Percentiles rank a stretch among this genome's conserved stretches.
phyloP scores from a whole-genome alignment of 2,888 invertebrate species.

The Mythimna impura region DNA sequence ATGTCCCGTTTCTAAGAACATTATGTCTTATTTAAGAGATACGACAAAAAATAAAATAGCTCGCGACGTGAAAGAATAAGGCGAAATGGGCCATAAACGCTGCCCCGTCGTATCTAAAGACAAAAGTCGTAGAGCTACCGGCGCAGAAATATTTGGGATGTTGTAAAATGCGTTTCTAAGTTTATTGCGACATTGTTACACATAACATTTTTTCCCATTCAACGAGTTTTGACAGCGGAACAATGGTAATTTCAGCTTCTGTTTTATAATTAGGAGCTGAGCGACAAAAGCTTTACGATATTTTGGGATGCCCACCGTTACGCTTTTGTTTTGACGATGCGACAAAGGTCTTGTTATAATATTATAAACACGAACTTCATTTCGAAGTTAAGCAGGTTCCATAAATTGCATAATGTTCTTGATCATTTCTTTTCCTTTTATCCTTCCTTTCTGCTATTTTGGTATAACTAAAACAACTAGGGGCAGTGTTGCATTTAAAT shows the following conservation, averaged over 20 bases:
- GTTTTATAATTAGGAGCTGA: slow-evolving; percentile 79
- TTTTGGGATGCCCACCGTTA: slow-evolving; percentile 65
- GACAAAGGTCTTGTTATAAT: slow-evolving; percentile 59
- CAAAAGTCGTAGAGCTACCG: slow-evolving; percentile 86
- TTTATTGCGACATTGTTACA: slow-evolving; percentile 88
- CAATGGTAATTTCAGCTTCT: slow-evolving; percentile 85
- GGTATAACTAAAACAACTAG: neutral
- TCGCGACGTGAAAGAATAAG: slow-evolving; percentile 83
- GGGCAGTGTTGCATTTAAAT: slow-evolving; percentile 36
- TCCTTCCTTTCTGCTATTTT: slow-evolving; percentile 25
- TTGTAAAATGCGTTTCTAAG: slow-evolving; percentile 81
- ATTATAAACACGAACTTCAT: slow-evolving; percentile 55
- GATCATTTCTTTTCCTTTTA: slow-evolving; percentile 35
- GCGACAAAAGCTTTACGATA: slow-evolving; percentile 73
- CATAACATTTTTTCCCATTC: slow-evolving; percentile 80
- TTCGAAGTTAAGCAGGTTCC: slow-evolving; percentile 34
- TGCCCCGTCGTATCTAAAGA: slow-evolving; percentile 76
- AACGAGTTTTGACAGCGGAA: slow-evolving; percentile 82
- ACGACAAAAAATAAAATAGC: slow-evolving; percentile 86
- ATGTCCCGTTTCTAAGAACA: slow-evolving; percentile 89
- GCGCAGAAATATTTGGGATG: slow-evolving; percentile 84
- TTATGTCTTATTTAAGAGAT: slow-evolving; percentile 89
- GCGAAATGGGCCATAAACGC: slow-evolving; percentile 86
- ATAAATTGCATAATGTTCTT: slow-evolving; percentile 51
- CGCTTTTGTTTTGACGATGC: slow-evolving; percentile 67